Evolutionary conservation across 2,888 invertebrate species (phyloP), one percentile per base, ranked within the genome.

Genomic region (Cryptus armator): DNA sequence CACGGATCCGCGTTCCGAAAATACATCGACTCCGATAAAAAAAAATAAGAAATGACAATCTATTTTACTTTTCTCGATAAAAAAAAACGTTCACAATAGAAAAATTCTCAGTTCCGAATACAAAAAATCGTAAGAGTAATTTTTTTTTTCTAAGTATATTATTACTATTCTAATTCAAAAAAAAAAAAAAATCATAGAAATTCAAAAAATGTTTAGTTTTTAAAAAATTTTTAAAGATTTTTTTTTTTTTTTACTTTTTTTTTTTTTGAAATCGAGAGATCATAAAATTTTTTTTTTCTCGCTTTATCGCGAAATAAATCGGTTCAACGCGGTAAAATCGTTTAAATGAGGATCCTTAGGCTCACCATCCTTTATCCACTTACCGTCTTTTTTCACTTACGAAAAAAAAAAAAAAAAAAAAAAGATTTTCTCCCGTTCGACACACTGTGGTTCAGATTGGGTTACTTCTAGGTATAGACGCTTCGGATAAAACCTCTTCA

Each of bases 391-490:
- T 76, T 14, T n/a, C 7, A 19, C 32, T 62, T 66, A 48, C 66
- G 19, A 37, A 53, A 46, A 66, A 81, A 48, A 19, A 81, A 43
- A 19, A n/a, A n/a, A n/a, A 80, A 79, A 44, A 62, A 37, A 48
- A 44, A 62, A 24, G 37, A 82, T 44, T 71, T 68, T 67, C 24
- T 81, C 76, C 81, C 75, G 78, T 83, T 37, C 37, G 85, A 87
- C 85, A 88, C 89, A 90, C 88, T 86, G 87, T 91, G 89, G 91
- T 90, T 91, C 90, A 92, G 92, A 91, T 90, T 91, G 91, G 91
- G 92, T 92, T 92, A 91, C 91, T 93, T 93, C 90, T 92, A 93
- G 93, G 93, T 93, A 88, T 91, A 91, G 91, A 90, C 87, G 89
- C 89, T 89, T 90, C 90, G 91, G 91, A 91, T 91, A 91, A 89